Base-by-base conservation (phyloP, 2,113 vertebrate species). In the Phalacrocorax aristotelis region DNA sequence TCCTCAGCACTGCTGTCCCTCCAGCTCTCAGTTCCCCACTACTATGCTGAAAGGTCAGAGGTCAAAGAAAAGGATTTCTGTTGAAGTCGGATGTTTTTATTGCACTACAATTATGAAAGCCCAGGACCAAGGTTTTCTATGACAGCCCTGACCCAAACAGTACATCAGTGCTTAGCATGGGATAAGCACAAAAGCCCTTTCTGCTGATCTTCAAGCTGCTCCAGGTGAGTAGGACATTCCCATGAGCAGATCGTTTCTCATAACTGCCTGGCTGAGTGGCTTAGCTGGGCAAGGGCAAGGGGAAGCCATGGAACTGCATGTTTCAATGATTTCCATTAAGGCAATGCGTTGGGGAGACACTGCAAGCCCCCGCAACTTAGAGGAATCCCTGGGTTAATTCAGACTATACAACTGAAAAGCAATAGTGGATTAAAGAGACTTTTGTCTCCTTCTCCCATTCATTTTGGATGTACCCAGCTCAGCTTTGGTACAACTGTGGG, bases 371-470 rank as follows among this genome's bases (percentile, higher is more conserved):
- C 34, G 21, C 23, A 78, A 25, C 21, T 38, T 34, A 71, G 44
- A 78, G 11, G 20, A 81, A 21, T 30, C 51, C 9, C 23, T 69
- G 23, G 9, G 40, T 27, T 84, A 40, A 71, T 57, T 87, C 74
- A 69, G 64, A 84, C 65, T 20, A 62, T 26, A 52, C 19, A 75
- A 54, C 5, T 44, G 75, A 80, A 85, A 84, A 66, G 60, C 54
- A 88, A 52, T 7, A 74, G 49, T 52, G 69, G n/a, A 91, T 94
- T 93, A 86, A 86, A 88, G 79, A 87, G 40, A 36, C 25, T 87
- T 96, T 90, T 84, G 52, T 90, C 61, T 89, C 72, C 18, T 48
- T 36, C 34, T 91, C 60, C 57, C 34, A 64, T 68, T 60, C n/a
- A 46, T 58, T 68, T 75, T 71, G n/a, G 57, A 81, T 40, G 19